Conservation (phyloP, 1,140 invertebrate species). For the Drosophila persimilis region DNA sequence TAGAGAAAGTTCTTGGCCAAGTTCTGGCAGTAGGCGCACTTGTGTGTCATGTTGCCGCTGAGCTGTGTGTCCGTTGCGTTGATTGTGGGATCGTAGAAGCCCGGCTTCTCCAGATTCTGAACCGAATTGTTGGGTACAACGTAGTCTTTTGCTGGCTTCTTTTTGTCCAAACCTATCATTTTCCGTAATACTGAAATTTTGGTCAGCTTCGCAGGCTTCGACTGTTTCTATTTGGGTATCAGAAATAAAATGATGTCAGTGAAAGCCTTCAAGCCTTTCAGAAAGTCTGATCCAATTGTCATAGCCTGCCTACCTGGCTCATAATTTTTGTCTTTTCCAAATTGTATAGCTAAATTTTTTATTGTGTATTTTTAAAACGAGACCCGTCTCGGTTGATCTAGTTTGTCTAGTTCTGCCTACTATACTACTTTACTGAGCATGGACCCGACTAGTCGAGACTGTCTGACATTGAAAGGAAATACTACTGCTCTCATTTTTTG, state of each 20-base stretch:
- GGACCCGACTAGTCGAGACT: background rate
- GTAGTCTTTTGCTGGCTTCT: constrained; percentile 45
- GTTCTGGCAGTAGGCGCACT: constrained; percentile 73
- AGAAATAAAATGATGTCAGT: constrained; percentile 14
- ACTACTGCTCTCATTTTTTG: too few relatives aligned
- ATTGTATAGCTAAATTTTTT: too few relatives aligned
- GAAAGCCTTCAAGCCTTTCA: too few relatives aligned
- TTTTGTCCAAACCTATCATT: constrained; percentile 72
- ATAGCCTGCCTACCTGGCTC: constrained; percentile 63
- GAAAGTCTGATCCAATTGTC: background rate
- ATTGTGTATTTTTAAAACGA: background rate
- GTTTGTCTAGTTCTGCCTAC: background rate
- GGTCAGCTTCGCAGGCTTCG: constrained; percentile 53
- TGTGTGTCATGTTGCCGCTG: constrained; percentile 24
- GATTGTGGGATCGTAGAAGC: constrained; percentile 25
- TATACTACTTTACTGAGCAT: too few relatives aligned
- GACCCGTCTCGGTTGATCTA: background rate
- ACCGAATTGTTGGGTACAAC: constrained; percentile 73
- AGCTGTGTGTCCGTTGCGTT: constrained; percentile 49
- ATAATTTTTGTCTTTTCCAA: constrained; percentile 4
- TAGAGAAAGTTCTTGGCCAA: constrained; percentile 81
- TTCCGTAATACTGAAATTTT: constrained; percentile 77
- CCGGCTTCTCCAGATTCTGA: constrained; percentile 53
- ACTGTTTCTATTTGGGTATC: constrained; percentile 27
- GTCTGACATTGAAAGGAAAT: constrained; percentile 31